phyloP scores from a whole-genome alignment of 2,113 vertebrate genomes.

The Sardina pilchardus region DNA sequence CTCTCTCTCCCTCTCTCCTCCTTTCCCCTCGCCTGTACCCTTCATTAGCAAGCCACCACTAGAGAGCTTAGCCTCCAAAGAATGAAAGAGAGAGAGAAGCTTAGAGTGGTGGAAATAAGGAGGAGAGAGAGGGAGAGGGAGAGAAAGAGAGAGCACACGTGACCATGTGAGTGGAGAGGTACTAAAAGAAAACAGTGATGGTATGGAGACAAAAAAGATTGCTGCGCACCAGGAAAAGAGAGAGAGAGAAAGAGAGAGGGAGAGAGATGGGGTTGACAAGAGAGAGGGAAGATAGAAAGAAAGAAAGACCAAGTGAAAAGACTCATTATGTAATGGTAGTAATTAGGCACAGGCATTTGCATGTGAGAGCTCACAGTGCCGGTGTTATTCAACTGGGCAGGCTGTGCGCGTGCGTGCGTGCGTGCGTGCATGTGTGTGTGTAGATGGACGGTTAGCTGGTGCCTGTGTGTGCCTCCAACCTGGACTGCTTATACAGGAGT shows the following conservation, averaged over 20 bases:
- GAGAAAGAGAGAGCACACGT: background rate
- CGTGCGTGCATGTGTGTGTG: background rate
- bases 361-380: background rate
- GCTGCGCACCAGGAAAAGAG: background rate
- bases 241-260: background rate
- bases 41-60: constrained; percentile 57
- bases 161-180: background rate
- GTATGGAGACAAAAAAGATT: background rate
- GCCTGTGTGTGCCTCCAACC: constrained; percentile 26
- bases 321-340: background rate
- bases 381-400: background rate
- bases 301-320: constrained; percentile 8
- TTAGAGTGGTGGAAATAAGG: constrained; percentile 29
- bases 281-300: constrained; percentile 24
- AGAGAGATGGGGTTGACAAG: background rate
- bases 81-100: background rate
- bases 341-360: constrained; percentile 3
- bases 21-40: background rate
- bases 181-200: background rate
- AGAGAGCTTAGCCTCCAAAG: constrained; percentile 42
- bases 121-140: background rate
- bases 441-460: too few species aligned
- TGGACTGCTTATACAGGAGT: constrained; percentile 50
- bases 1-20: background rate
- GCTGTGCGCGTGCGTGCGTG: constrained; percentile 20